Evolutionary conservation across 2,113 vertebrate species (phyloP).

Genomic region (Serinus canaria): DNA sequence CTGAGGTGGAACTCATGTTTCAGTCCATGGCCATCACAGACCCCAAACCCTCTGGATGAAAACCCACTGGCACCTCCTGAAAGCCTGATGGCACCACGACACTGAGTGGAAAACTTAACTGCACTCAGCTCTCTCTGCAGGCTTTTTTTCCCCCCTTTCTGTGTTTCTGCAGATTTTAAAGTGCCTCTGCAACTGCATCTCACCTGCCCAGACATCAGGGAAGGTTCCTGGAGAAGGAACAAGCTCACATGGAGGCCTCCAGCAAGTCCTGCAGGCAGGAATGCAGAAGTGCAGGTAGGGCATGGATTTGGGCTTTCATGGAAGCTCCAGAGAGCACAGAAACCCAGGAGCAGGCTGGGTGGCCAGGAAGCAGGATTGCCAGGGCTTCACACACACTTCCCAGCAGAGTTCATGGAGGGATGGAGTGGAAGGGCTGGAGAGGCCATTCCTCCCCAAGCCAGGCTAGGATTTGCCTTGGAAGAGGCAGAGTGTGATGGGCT

Average conservation of each 20-base stretch:
- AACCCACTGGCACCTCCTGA: not conserved
- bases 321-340: not conserved
- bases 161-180: not conserved
- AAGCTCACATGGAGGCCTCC: not conserved
- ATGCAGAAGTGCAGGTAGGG: not conserved
- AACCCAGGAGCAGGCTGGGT: not conserved
- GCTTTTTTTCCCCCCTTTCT: not conserved
- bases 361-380: not conserved
- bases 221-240: not conserved
- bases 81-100: not conserved
- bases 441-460: not conserved
- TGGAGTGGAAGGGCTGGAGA: rapidly evolving
- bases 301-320: not conserved
- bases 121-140: not conserved
- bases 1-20: not conserved
- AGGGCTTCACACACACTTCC: not conserved
- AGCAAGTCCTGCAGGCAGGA: not conserved
- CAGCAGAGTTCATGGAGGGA: not conserved
- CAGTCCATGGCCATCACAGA: not conserved
- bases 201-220: not conserved
- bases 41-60: not conserved
- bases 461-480: not conserved
- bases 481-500: not conserved
- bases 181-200: not conserved
- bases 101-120: not conserved